Conservation (phyloP, 2,888 invertebrate species). For the Isoperla grammatica region DNA sequence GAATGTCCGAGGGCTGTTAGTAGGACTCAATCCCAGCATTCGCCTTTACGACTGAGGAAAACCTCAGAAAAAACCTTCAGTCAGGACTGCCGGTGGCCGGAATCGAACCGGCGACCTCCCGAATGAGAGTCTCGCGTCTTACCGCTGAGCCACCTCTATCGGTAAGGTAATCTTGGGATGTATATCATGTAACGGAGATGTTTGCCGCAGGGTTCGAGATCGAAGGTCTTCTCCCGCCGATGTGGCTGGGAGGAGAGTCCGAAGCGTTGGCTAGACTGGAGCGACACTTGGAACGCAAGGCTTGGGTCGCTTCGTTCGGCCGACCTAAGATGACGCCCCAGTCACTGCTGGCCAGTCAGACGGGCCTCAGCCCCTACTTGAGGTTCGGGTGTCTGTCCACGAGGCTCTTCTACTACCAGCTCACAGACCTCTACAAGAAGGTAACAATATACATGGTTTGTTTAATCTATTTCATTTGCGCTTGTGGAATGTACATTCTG, state of each 20-base stretch:
- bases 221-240: constrained; percentile 60
- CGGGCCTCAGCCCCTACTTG: constrained; percentile 79
- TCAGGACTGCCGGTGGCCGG: too few relatives aligned
- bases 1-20: too few relatives aligned
- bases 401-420: constrained; percentile 74
- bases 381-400: constrained; percentile 82
- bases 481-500: too few relatives aligned
- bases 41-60: too few relatives aligned
- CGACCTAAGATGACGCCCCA: constrained; percentile 86
- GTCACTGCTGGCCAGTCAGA: constrained; percentile 73
- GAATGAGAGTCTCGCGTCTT: too few relatives aligned
- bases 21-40: too few relatives aligned
- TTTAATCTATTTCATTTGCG: too few relatives aligned
- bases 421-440: constrained; percentile 59
- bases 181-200: too few relatives aligned
- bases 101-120: too few relatives aligned
- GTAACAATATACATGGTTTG: constrained; percentile 43
- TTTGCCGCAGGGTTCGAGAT: constrained; percentile 63
- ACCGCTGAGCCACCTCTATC: too few relatives aligned
- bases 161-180: too few relatives aligned
- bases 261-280: constrained; percentile 67
- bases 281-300: constrained; percentile 70
- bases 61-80: too few relatives aligned
- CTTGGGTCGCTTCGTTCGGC: constrained; percentile 88
- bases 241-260: constrained; percentile 76